Evolutionary conservation across 2,797 vertebrate species (phyloP), one percentile per base, ranked within the genome.

Genomic region (Alca torda): DNA sequence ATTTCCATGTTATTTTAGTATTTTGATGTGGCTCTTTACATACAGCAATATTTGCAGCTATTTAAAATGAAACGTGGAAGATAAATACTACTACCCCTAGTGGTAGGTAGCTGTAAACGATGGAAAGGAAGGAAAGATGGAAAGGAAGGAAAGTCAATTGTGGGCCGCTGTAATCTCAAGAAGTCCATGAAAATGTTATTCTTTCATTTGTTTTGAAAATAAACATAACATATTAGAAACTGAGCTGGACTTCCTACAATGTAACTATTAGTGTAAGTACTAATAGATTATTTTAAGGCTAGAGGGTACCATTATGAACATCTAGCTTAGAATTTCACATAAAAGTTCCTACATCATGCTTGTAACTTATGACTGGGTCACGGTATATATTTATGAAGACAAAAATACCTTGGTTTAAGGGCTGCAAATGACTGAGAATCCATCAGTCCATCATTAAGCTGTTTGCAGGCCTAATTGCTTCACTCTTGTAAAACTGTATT

Each of bases 191-290:
- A 90, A 93, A 92, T 93, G 37, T 93, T 94, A 79, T 83, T 91
- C 70, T 91, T 96, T 75, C 67, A 77, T 92, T 92, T 93, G 48
- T 94, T 96, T 92, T 94, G 70, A 94, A 92, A 95, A 84, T 61
- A 95, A 95, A 93, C 41, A 76, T 31, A 90, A 31, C 8, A 7
- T 63, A 53, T 3, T 95, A 84, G 77, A 76, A 95, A 68, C 35
- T 70, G 28, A 84, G 56, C n/a, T 87, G 50, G 53, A 77, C 90
- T 93, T 91, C 53, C 86, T 90, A 56, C 63, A 35, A 9, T 68
- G 56, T 89, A 87, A 13, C 48, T 82, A 26, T 33, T 84, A 41
- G 39, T 67, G 13, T 79, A 73, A 93, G 59, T 59, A 48, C 56
- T 50, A 69, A 59, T 72, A 60, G 57, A 74, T 77, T 5, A 68